Evolutionary conservation across 2,113 vertebrate genomes (phyloP).

Genomic region (Genyomyrus donnyi): DNA sequence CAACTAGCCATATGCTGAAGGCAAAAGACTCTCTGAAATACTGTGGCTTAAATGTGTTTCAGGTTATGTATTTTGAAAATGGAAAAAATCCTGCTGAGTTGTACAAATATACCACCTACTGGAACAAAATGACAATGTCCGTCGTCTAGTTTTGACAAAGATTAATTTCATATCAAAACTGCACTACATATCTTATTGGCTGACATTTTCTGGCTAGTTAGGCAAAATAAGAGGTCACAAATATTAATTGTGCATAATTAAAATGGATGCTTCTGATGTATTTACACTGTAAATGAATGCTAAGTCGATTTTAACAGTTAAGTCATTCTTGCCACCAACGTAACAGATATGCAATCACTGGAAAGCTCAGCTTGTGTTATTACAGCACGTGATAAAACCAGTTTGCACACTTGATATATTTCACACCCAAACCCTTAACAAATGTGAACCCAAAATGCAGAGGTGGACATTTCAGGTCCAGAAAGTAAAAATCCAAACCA

Average conservation of each 20-base stretch:
- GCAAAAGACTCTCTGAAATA: constrained; percentile 7
- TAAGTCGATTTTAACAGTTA: background rate
- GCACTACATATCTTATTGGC: background rate
- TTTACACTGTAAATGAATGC: background rate
- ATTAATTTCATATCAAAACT: background rate
- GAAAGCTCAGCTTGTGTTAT: background rate
- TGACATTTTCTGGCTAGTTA: background rate
- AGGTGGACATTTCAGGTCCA: too few relatives aligned
- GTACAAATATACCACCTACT: constrained; percentile 26
- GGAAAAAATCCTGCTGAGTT: constrained; percentile 8
- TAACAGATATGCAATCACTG: constrained; percentile 8
- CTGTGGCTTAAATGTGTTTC: background rate
- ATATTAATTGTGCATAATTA: background rate
- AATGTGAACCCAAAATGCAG: background rate
- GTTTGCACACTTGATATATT: background rate
- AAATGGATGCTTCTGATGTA: background rate
- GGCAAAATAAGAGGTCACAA: background rate
- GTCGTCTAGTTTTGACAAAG: background rate
- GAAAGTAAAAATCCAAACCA: too few relatives aligned
- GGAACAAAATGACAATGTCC: constrained; percentile 15
- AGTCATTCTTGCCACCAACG: background rate
- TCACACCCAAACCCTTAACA: background rate
- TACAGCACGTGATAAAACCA: background rate
- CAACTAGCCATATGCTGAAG: constrained; percentile 16
- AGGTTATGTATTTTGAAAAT: background rate